phyloP scores from a whole-genome alignment of 2,113 vertebrate genomes.

The Etheostoma spectabile region DNA sequence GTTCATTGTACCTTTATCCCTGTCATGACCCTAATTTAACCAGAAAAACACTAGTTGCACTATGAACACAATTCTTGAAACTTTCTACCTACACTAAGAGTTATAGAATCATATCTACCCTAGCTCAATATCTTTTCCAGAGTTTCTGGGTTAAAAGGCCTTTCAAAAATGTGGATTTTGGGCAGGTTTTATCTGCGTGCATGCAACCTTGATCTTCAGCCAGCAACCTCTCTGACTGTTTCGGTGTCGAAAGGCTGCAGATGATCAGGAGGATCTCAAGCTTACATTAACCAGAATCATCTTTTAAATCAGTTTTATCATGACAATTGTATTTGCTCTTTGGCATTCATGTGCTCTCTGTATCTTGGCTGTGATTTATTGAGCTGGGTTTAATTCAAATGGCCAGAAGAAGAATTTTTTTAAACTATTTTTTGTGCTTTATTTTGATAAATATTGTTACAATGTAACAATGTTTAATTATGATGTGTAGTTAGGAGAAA shows the following conservation, averaged over 20 bases:
- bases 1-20: constrained; percentile 2
- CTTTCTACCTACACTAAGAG: background rate
- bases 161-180: background rate
- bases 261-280: background rate
- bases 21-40: background rate
- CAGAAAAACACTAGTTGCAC: background rate
- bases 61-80: background rate
- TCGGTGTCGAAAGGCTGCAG: background rate
- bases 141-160: background rate
- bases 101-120: background rate
- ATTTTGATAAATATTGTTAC: background rate
- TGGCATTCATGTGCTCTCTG: background rate
- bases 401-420: background rate
- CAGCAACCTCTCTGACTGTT: background rate
- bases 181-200: background rate
- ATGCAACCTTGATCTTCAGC: constrained; percentile 6
- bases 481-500: background rate
- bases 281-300: background rate
- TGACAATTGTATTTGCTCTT: background rate
- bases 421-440: background rate
- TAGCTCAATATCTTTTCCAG: background rate
- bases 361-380: background rate
- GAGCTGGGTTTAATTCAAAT: background rate
- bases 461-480: too few species aligned
- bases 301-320: constrained; percentile 4